These are phyloP conservation scores for Metaphire vulgaris DNA, from an alignment of 1,140 invertebrate genomes.

Conservation along the genomic window DNA sequence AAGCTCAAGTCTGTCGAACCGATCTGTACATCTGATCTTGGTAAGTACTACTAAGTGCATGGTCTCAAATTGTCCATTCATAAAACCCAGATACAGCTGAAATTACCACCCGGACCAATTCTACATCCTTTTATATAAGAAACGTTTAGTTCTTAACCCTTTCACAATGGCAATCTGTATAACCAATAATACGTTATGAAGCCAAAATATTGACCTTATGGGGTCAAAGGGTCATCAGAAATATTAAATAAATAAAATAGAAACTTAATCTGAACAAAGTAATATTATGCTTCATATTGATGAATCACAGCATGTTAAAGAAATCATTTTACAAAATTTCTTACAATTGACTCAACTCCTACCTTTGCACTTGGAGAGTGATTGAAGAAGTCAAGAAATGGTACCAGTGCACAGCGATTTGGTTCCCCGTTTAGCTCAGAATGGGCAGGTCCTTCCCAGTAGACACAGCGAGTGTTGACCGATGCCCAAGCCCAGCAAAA, in stretches of 20 bases:
- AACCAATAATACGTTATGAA: neutral
- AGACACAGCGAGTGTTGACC: neutral
- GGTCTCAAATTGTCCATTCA: no score
- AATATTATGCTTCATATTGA: neutral
- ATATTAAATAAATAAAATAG: no score
- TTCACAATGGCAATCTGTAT: neutral
- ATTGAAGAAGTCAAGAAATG: neutral
- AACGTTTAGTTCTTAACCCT: no score
- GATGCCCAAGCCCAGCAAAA: neutral
- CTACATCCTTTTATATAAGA: no score
- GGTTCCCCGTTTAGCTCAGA: neutral
- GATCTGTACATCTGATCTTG: no score
- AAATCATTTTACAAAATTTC: neutral
- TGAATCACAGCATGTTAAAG: neutral
- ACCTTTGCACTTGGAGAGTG: neutral
- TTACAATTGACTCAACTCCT: neutral
- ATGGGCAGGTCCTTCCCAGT: neutral
- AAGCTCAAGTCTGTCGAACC: no score
- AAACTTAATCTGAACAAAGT: neutral
- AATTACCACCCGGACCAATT: no score
- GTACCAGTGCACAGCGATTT: neutral
- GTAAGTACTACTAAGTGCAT: no score
- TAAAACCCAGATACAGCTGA: no score
- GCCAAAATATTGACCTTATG: neutral
- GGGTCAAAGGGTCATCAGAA: neutral